Evolutionary conservation across 2,797 vertebrate genomes (phyloP), one percentile per base, ranked within the genome.

Genomic region (Naso thynnoides): DNA sequence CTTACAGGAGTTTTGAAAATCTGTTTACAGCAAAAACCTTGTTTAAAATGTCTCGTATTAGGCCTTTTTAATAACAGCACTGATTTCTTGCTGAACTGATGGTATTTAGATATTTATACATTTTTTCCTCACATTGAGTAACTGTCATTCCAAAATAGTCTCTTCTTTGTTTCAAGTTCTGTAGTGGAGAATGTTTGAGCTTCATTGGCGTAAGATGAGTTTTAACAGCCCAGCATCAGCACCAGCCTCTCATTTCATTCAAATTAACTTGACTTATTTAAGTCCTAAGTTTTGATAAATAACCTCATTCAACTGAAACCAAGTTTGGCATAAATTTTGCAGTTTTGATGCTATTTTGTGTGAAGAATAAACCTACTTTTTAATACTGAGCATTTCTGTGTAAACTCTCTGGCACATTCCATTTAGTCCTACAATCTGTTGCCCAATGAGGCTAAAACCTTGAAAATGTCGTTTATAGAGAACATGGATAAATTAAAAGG

Each of bases 1-100:
- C 42, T 78, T 74, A 79, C 56, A 74, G 33, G 53, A 79, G 64
- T 44, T 41, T 47, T 24, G n/a, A 14, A 19, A 33, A 47, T 65
- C 26, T 39, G 36, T 67, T 54, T 45, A 53, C 21, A 53, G 31
- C 58, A 38, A 54, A 41, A 41, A 44, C 52, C 54, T 71, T 69
- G 63, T 70, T 24, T n/a, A 39, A 50, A 54, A 73, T 48, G 33
- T 36, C 33, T 36, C 10, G 10, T 21, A 14, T 9, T 21, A 44
- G 38, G 36, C 5, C 11, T 48, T 39, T 16, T 33, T n/a, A 47
- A 52, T 19, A 19, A 6, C 8, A 41, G 23, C 7, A 24, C 31
- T 6, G 6, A 56, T 33, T 29, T 49, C 10, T n/a, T 63, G 58
- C n/a, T 48, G 14, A 48, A 21, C 19, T 1, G 24, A 55, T 38